Base-by-base conservation (phyloP, 2,888 invertebrate genomes). In the Torymus texanus region DNA sequence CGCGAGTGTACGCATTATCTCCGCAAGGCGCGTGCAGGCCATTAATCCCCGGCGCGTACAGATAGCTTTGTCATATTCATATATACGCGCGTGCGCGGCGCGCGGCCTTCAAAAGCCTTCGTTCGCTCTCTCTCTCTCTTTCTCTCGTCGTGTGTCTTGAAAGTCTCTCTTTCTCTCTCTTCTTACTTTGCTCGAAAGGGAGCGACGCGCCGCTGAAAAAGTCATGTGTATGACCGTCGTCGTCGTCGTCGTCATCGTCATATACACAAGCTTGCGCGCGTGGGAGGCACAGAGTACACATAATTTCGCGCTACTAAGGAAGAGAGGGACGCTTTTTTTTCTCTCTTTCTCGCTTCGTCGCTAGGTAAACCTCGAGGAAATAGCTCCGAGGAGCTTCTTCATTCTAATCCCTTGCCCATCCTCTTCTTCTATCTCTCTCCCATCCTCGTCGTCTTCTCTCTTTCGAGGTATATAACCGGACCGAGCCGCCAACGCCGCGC, bases 21-120 rank as follows among this genome's bases (percentile, higher is more conserved):
- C 41, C 14, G 55, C 41, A 18, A 16, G 18, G 59, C 59, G 65
- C 50, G 61, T 66, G 72, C 55, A 53, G 72, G 24, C 72, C 78
- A 78, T 78, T 78, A 72, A 78, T 78, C 78, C 76, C 41, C 8
- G 61, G 61, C 63, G 58, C 55, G 75, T 56, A 58, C 73, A 78
- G 77, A 78, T 78, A 78, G 77, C 77, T 78, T 78, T 78, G 77
- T 78, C 62, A 78, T 78, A 73, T 73, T 78, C 78, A 78, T 67
- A 41, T 41, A 41, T 61, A 58, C 53, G 53, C 50, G 24, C 51
- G 16, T 21, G 21, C 21, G 21, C 21, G 2, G 65, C 53, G 59
- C 50, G 50, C 51, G 16, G 18, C 51, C 75, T 66, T 75, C 66
- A 75, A 67, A 74, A 67, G 75, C 41, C 8, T 41, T 41, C 29